Evolutionary conservation across 1,140 invertebrate genomes (phyloP), one percentile per base, ranked within the genome.

Genomic region (Drosophila ercepeae): DNA sequence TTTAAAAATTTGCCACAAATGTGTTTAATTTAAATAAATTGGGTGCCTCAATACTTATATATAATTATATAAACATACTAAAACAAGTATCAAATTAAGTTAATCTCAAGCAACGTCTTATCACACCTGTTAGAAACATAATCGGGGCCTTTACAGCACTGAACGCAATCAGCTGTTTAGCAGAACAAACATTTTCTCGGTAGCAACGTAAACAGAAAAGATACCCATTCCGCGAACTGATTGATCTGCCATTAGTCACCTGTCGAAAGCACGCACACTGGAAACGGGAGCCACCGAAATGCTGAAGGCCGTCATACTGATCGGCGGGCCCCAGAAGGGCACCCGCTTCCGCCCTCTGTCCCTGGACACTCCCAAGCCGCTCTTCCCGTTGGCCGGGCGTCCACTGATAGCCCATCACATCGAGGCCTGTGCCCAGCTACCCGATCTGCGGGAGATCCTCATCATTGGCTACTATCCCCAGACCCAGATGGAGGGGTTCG

Each of bases 331-430:
- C 4, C 94, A 95, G 82, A 96, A 96, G 93, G 95, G 95, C 94
- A 99, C 98, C 8, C 93, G 99, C 55, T 99, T 99, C 91, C 95
- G 99, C 4, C 99, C 99, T 0, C 92, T 99, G 3, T 99, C 98
- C 0, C 92, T 99, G 65, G 98, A 99, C 89, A 95, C 97, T 32
- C 98, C 99, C 3, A 99, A 99, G 90, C 98, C 98, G 0, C 89
- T 99, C 4, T 99, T 99, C 92, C 98, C 98, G 4, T 95, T 99
- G 13, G 99, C 98, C 63, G 99, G 99, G 1, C 92, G 98, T 19
- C 97, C 97, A 2, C 93, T 98, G 71, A 97, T 99, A 69, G 97
- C 99, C 83, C 99, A 99, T 92, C 97, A 99, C 76, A 99, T 99
- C 57, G 97, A 99, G 92, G 97, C 98, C 65, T 99, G 97, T 91